Evolutionary conservation across 2,113 vertebrate genomes (phyloP), one percentile per base, ranked within the genome.

Genomic region (Solea solea): DNA sequence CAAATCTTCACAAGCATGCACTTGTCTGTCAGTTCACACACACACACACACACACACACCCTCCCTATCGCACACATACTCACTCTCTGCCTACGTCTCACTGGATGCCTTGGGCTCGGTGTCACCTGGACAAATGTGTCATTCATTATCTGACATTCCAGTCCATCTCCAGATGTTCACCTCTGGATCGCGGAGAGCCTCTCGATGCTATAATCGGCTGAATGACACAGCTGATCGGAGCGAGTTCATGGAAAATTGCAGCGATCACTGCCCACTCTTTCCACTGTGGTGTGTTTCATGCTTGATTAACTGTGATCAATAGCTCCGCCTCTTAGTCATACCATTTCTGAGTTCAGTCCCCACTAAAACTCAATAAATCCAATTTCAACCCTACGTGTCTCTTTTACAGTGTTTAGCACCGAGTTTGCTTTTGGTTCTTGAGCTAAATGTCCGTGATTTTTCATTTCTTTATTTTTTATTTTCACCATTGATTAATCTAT

Each of bases 131-230:
- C 64, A 86, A 65, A 83, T 50, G 42, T 75, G 74, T 80, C 85
- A 75, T 90, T 74, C 73, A 59, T 87, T 87, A 87, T 86, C 82
- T 79, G 72, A 65, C 82, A 78, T 86, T 86, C 85, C 83, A 85
- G 79, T 76, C 21, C 45, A 13, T 48, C 45, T 48, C 14, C 45
- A 48, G 14, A 14, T 11, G 14, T 10, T 14, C 59, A 16, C 72
- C 78, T 74, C 49, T 69, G 72, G 63, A 57, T 62, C 4, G 56
- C 78, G 46, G 58, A 72, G 57, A 41, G 0, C 49, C 60, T 76
- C 68, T 81, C 39, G 9, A 27, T 25, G 4, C 44, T 16, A 1
- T 11, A 59, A 64, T 78, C 64, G 21, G 80, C 65, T 72, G 76
- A 82, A 62, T 69, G 80, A 69, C 79, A 63, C 64, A 9, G 71